A percentile compares a stretch with the other conserved stretches of the same genome.
phyloP scores from a whole-genome alignment of 2,113 vertebrate genomes.

The Brachyistius frenatus region DNA sequence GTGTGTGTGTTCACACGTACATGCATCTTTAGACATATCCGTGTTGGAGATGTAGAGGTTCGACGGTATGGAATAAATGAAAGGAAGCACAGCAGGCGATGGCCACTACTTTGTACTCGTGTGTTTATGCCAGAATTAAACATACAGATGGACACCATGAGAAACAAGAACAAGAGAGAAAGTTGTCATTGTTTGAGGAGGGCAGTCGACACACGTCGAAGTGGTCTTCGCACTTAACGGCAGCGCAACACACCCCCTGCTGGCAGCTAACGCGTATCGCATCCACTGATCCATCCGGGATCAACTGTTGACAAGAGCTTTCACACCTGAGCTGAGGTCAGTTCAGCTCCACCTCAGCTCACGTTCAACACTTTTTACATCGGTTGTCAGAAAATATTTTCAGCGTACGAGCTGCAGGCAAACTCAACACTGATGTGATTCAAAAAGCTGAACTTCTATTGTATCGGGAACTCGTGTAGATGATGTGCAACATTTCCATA shows the following conservation, averaged over 20 bases:
- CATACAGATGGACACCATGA: not conserved
- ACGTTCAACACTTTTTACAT: not conserved
- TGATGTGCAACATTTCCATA: too few species aligned
- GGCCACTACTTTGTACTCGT: not conserved
- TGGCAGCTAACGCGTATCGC: constrained; percentile 46
- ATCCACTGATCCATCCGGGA: constrained; percentile 33
- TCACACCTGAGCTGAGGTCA: constrained; percentile 30
- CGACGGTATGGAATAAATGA: not conserved
- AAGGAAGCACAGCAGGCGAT: not conserved
- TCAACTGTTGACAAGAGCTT: constrained; percentile 33
- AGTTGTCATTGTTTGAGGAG: constrained; percentile 11
- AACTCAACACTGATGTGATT: not conserved
- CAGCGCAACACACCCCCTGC: constrained; percentile 67
- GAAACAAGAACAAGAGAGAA: constrained; percentile 20
- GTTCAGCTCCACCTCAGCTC: not conserved
- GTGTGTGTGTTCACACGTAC: constrained; percentile 29
- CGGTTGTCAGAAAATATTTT: not conserved
- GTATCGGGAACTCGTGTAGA: too few species aligned
- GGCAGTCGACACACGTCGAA: constrained; percentile 1
- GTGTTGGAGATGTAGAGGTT: not conserved
- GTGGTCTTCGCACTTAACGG: not conserved
- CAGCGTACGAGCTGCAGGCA: not conserved
- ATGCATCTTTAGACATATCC: constrained; percentile 14
- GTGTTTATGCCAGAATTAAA: not conserved
- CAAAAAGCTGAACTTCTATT: not conserved